Conservation (phyloP, 2,113 vertebrate species). For the Dicaeum eximium region DNA sequence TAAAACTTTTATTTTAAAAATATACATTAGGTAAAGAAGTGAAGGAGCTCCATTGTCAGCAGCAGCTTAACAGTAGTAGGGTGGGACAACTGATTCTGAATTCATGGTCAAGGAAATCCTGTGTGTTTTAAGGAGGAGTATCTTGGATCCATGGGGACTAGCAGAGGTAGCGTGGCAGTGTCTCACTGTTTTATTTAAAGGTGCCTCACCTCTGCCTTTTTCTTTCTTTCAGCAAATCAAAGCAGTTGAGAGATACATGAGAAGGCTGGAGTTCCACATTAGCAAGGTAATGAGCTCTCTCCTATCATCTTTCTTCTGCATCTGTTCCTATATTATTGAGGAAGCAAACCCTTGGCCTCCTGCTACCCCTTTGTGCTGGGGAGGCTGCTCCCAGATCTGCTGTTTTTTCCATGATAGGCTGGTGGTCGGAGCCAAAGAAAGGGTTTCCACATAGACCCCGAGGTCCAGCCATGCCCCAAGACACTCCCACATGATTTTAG, state of each 20-base stretch:
- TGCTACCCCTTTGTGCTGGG: neutral
- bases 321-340: neutral
- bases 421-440: neutral
- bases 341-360: neutral
- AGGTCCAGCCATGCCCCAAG: neutral
- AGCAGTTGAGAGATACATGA: conserved; percentile 91
- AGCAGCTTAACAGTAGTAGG: neutral
- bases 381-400: neutral
- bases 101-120: neutral
- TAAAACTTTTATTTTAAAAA: neutral
- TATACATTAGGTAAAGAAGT: neutral
- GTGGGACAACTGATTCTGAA: neutral
- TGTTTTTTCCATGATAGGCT: neutral
- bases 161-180: neutral
- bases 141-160: neutral
- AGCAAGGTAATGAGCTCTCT: conserved; percentile 85
- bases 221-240: conserved; percentile 92
- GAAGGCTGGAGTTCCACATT: conserved; percentile 97
- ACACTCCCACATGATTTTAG: neutral
- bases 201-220: conserved; percentile 21
- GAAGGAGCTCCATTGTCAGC: neutral
- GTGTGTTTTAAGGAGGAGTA: neutral
- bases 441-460: neutral
- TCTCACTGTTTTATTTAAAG: neutral
- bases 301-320: neutral